Conservation (phyloP, 1,140 invertebrate genomes). For the Dreissena rostriformis region DNA sequence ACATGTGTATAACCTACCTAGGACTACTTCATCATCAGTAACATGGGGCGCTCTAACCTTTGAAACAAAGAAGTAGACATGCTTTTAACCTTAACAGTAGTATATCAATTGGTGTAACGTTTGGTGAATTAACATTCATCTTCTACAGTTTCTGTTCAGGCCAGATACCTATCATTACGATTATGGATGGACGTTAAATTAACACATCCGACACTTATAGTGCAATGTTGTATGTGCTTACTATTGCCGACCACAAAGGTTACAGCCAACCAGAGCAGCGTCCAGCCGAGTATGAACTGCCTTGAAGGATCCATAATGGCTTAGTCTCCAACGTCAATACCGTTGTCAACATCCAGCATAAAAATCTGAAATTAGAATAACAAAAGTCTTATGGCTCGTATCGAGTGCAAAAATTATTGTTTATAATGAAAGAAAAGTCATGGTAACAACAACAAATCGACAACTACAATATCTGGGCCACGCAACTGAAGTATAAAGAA, state of each 20-base stretch:
- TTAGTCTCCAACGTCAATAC: conserved; percentile 42
- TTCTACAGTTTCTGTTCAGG: not conserved
- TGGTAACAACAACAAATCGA: too few species aligned
- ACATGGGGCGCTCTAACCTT: too few species aligned
- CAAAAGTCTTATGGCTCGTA: too few species aligned
- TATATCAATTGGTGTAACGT: not conserved
- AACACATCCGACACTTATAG: not conserved
- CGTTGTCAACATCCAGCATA: conserved; percentile 8
- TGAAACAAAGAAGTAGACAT: not conserved
- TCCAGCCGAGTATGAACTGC: conserved; percentile 24
- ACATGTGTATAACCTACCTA: too few species aligned
- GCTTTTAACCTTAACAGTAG: not conserved
- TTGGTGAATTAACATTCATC: not conserved
- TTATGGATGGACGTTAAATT: not conserved
- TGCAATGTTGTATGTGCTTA: conserved; percentile 7
- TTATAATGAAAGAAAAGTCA: too few species aligned
- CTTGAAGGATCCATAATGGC: conserved; percentile 23
- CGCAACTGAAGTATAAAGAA: too few species aligned
- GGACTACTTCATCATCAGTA: too few species aligned
- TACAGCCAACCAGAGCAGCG: conserved; percentile 24
- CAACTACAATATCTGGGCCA: too few species aligned
- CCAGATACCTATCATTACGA: not conserved
- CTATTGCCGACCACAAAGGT: conserved; percentile 20
- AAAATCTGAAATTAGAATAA: conserved; percentile 19
- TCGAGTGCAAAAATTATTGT: too few species aligned